These are phyloP conservation scores for Drosophila infuscata DNA, from an alignment of 2,888 invertebrate species.

Conservation along the genomic window DNA sequence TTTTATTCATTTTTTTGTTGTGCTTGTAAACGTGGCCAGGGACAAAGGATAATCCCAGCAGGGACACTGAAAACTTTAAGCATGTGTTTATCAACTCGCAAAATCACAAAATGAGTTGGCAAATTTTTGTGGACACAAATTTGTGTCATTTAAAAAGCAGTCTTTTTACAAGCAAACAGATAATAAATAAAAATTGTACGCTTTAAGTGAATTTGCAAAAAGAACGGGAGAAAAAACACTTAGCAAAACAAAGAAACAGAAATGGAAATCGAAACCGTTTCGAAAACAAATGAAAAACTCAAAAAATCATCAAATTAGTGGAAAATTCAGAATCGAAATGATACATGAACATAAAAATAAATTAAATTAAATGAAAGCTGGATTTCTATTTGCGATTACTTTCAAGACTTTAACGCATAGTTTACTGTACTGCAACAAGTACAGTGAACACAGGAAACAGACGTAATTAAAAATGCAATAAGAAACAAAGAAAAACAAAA, in stretches of 20 bases:
- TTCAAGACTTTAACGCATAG: neutral
- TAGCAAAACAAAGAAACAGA: no score
- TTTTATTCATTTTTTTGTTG: constrained; percentile 2
- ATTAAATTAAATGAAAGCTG: neutral
- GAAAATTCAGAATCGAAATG: constrained; percentile 24
- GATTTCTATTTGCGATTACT: neutral
- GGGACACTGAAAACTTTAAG: constrained; percentile 33
- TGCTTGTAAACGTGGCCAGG: constrained; percentile 40
- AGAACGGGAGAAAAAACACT: constrained; percentile 5
- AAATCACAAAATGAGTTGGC: constrained; percentile 39
- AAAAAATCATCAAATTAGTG: constrained; percentile 17
- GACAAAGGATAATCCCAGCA: constrained; percentile 40
- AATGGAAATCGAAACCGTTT: constrained; percentile 10
- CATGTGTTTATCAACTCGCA: constrained; percentile 60
- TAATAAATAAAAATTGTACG: constrained; percentile 23
- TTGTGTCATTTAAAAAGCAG: constrained; percentile 47
- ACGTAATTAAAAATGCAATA: constrained; percentile 40
- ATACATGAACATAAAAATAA: constrained; percentile 33
- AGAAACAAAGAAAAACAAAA: constrained; percentile 7
- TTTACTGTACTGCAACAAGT: neutral
- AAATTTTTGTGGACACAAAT: constrained; percentile 67
- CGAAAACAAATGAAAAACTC: constrained; percentile 50
- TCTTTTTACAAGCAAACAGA: neutral
- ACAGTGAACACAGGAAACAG: neutral
- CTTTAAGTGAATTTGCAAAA: constrained; percentile 39